Conservation (phyloP, 2,113 vertebrate species). For the Eulemur macaco region DNA sequence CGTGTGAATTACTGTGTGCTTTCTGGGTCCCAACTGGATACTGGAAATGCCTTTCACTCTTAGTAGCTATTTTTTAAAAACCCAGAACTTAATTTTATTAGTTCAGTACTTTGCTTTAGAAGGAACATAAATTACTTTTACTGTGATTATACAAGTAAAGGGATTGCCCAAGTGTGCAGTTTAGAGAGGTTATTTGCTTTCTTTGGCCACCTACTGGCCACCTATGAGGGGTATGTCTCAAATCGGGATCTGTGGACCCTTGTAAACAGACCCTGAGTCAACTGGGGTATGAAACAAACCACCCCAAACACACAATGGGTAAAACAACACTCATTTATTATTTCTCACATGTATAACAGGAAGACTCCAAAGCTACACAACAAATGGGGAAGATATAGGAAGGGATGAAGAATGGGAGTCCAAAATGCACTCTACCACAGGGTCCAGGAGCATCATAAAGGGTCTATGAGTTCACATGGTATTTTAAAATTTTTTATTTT, state of each 20-base stretch:
- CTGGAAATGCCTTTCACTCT: slow-evolving; percentile 21
- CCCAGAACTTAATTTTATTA: slow-evolving; percentile 37
- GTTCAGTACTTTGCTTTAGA: slow-evolving; percentile 42
- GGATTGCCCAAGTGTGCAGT: neutral
- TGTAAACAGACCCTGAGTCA: neutral
- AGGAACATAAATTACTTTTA: slow-evolving; percentile 46
- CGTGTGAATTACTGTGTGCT: neutral
- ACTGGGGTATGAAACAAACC: neutral
- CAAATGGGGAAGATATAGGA: neutral
- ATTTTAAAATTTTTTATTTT: neutral
- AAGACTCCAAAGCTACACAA: neutral
- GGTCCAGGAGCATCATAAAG: neutral
- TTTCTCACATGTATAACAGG: neutral
- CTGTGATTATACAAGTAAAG: neutral
- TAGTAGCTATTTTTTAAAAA: neutral
- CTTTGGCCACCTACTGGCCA: slow-evolving; percentile 37
- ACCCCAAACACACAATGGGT: neutral
- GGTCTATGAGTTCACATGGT: neutral
- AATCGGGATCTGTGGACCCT: neutral
- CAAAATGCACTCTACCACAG: neutral
- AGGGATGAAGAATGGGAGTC: neutral
- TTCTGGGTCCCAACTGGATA: neutral
- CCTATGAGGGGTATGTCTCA: neutral
- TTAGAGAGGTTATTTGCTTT: slow-evolving; percentile 50
- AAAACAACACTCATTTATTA: neutral